Base-by-base conservation (phyloP, 2,113 vertebrate species). In the Ifrita kowaldi region DNA sequence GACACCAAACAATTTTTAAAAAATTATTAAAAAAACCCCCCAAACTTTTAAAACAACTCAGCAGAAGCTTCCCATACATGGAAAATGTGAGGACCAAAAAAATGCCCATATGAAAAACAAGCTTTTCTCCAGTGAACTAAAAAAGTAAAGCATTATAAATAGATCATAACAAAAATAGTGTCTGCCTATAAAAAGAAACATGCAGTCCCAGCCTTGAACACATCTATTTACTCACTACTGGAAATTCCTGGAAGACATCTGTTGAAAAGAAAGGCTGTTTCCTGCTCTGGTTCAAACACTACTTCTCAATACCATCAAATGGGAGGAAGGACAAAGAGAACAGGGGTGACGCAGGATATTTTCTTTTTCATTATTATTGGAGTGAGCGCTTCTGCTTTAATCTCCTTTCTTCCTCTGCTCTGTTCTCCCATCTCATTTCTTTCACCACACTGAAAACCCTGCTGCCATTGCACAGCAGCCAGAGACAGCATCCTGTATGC, bases 101-200 rank as follows among this genome's bases (percentile, higher is more conserved):
- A 42, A 93, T n/a, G 81, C 16, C 63, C 37, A 33, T n/a, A 74
- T 4, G 21, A 85, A 83, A 93, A 88, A 53, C 5, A 8, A 86
- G 56, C 52, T 88, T 77, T 77, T 84, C 59, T 81, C 52, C 59
- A 90, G 44, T 41, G 47, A 90, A 74, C n/a, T 92, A 53, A 86
- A 91, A 80, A 87, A 93, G 32, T n/a, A 67, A 80, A 78, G 52
- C 71, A 93, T 70, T 90, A 92, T 80, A 96, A 94, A 86, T 60
- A 81, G 75, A 75, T 46, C 75, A 46, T 64, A 94, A 70, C 60
- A 86, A 94, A 96, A 95, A 92, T 64, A 96, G 82, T 53, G 84
- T 88, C 64, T 81, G 85, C 33, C 88, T 93, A 85, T 94, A 93
- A 89, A 96, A 96, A 93, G 75, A 85, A 88, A 50, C 32, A 85